Evolutionary conservation across 2,113 vertebrate species (phyloP), one percentile per base, ranked within the genome.

Genomic region (Carollia perspicillata): DNA sequence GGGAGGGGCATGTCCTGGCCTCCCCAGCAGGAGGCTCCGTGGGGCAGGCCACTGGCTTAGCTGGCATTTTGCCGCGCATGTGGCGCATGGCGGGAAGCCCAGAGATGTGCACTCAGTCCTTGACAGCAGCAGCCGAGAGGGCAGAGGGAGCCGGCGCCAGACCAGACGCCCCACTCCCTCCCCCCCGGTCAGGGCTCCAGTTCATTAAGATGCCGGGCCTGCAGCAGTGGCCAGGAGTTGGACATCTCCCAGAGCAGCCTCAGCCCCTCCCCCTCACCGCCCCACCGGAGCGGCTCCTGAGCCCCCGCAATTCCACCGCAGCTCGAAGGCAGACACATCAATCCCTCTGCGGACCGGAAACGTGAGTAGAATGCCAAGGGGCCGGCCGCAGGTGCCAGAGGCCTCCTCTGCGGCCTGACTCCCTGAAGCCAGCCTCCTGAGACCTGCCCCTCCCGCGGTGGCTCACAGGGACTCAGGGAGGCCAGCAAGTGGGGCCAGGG

Each of bases 301-400:
- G 97, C 93, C 95, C 94, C 96, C 97, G 97, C 97, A 90, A 96
- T 97, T 97, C 97, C 97, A 90, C 97, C 98, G 97, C 96, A 97
- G 94, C 98, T 98, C 97, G 93, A 97, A 98, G 98, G 98, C 98
- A 98, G 98, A 98, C 97, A 97, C 97, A 97, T 98, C 98, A 97
- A 97, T 98, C 98, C 98, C 97, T 97, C 98, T 97, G 97, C 97
- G 96, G 97, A 69, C 97, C 93, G 86, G 84, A 49, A 80, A 98
- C 94, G 96, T 98, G 98, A 98, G 97, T 91, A 89, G 98, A 98
- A 98, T 98, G 96, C 89, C 90, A 97, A 98, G 77, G 93, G 95
- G 51, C 80, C 33, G 6, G 58, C 89, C 68, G 96, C 97, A 98
- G 97, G 97, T 97, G 97, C 84, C 97, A 66, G 35, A 95, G 51